A percentile compares a stretch with the other conserved stretches of the same genome.
Conservation (phyloP, 1,140 invertebrate species). For the Penaeus vannamei region DNA sequence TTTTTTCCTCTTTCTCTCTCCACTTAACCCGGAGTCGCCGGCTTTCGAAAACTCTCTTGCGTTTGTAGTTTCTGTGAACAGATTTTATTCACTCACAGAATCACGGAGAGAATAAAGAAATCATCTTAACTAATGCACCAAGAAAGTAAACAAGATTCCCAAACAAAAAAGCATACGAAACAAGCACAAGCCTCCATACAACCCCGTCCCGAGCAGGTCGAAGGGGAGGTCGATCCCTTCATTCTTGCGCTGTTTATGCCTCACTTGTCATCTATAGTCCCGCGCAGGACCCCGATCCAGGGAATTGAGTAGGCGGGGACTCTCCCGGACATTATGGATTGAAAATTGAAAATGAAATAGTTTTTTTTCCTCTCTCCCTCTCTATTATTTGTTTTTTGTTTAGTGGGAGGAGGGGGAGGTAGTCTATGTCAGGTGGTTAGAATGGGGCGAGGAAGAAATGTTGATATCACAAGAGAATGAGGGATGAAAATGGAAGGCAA, state of each 20-base stretch:
- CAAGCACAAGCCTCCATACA: not conserved
- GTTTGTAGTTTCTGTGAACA: too few species aligned
- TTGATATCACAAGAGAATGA: too few species aligned
- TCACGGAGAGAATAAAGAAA: too few species aligned
- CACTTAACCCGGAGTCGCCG: too few species aligned
- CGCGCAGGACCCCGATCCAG: not conserved
- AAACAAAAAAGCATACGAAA: not conserved
- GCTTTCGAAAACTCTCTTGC: too few species aligned
- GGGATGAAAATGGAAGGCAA: too few species aligned
- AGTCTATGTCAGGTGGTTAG: slow-evolving; percentile 1
- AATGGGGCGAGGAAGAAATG: not conserved
- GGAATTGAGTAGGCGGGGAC: not conserved
- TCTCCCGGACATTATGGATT: slow-evolving; percentile 42
- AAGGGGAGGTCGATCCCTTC: slow-evolving; percentile 32
- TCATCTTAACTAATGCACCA: too few species aligned
- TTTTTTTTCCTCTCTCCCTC: not conserved
- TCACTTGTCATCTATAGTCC: slow-evolving; percentile 54
- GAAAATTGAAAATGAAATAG: slow-evolving; percentile 53
- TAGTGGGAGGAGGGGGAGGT: too few species aligned
- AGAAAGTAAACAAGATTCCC: too few species aligned
- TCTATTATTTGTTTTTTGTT: too few species aligned
- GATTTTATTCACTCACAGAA: too few species aligned
- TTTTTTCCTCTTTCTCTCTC: too few species aligned
- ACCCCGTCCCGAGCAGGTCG: slow-evolving; percentile 39
- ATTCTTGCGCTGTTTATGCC: slow-evolving; percentile 56